These are phyloP conservation scores for Hypsopygia costalis DNA, from an alignment of 2,888 invertebrate species.

Conservation along the genomic window DNA sequence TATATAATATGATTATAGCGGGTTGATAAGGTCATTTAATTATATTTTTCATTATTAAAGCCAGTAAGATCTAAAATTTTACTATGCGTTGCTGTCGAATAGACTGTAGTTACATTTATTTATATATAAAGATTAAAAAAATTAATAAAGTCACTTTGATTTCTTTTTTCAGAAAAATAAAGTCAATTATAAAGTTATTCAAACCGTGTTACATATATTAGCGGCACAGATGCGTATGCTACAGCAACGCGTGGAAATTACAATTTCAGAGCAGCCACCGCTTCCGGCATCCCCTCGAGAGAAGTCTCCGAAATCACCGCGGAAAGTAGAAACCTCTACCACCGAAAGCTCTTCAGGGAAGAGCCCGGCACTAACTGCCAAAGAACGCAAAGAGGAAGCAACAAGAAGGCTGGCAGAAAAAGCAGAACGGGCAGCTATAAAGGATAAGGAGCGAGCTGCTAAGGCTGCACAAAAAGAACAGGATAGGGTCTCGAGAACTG, in stretches of 20 bases:
- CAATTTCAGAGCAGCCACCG: conserved; percentile 22
- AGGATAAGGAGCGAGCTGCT: background rate
- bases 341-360: background rate
- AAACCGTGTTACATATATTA: conserved; percentile 52
- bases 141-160: too few species aligned
- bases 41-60: too few species aligned
- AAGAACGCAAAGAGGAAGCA: conserved; percentile 8
- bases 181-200: conserved; percentile 54
- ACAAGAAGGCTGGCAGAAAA: conserved; percentile 7
- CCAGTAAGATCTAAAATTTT: too few species aligned
- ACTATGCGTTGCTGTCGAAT: too few species aligned
- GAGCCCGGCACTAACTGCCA: conserved; percentile 1
- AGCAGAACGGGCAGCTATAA: conserved; percentile 10
- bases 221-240: conserved; percentile 58
- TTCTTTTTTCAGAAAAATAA: conserved; percentile 40
- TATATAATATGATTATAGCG: too few species aligned
- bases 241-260: conserved; percentile 51
- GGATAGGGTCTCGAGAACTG: background rate
- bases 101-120: too few species aligned
- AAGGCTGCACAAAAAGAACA: conserved; percentile 10
- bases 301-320: background rate
- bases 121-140: too few species aligned
- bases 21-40: too few species aligned
- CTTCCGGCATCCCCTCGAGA: conserved; percentile 12
- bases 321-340: background rate